phyloP scores from a whole-genome alignment of 2,113 vertebrate species.

The pig (Sus scrofa) region T2T-Sscrofa CM000812.6:143381501-143382000 shows the following conservation, averaged over 20 bases:
- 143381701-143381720: not conserved
- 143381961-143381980: conserved; percentile 67
- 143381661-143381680: not conserved
- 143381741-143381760: conserved; percentile 45
- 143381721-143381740: not conserved
- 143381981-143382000: conserved; percentile 77
- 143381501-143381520: not conserved
- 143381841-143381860: conserved; percentile 78
- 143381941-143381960: conserved; percentile 61
- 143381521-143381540: not conserved
- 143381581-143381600: not conserved
- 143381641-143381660: not conserved
- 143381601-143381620: conserved; percentile 11
- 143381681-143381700: conserved; percentile 7
- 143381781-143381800: conserved; percentile 51
- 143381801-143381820: conserved; percentile 35
- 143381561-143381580: not conserved
- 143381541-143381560: not conserved
- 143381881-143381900: conserved; percentile 80
- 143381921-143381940: conserved; percentile 79
- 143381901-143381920: conserved; percentile 78
- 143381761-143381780: not conserved
- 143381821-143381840: conserved; percentile 59
- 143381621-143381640: not conserved
- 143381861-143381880: conserved; percentile 64